phyloP scores from a whole-genome alignment of 2,888 invertebrate species.

The Nomada ruficornis region DNA sequence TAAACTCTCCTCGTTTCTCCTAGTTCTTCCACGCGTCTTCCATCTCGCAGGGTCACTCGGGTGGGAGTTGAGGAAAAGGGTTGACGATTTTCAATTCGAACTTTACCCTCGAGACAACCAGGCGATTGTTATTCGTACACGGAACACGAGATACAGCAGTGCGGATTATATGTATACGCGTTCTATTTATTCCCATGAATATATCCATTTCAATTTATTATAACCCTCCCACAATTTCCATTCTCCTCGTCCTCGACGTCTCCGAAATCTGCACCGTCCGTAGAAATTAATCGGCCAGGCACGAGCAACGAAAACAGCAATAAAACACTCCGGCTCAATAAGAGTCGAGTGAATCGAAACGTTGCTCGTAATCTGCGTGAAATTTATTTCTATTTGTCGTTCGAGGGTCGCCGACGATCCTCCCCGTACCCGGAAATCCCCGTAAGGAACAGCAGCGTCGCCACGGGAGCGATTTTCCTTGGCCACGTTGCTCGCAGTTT shows the following conservation, averaged over 20 bases:
- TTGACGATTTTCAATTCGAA: constrained; percentile 24
- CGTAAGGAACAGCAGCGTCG: constrained; percentile 20
- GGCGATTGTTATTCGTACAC: no score
- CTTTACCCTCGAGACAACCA: constrained; percentile 20
- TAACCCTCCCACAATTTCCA: no score
- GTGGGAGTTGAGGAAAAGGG: no score
- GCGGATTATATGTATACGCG: no score
- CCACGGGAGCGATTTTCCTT: constrained; percentile 65
- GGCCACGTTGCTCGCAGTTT: constrained; percentile 48
- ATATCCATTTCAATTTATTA: no score
- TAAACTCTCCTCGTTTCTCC: not conserved
- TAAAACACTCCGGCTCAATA: constrained; percentile 20
- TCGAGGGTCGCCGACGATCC: constrained; percentile 75
- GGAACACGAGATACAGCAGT: no score
- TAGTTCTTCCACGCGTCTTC: not conserved
- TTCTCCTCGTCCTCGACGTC: no score
- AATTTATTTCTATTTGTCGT: constrained; percentile 81
- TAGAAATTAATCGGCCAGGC: constrained; percentile 13
- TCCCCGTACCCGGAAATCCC: constrained; percentile 46
- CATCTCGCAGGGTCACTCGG: not conserved
- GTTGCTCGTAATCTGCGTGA: constrained; percentile 71
- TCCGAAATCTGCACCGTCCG: not conserved
- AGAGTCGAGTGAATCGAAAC: constrained; percentile 30
- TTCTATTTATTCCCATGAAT: no score
- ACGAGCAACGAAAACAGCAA: constrained; percentile 18